Percentiles rank a stretch among this genome's conserved stretches.
Conservation (phyloP, 2,797 vertebrate species). For the Acrocephalus scirpaceus region DNA sequence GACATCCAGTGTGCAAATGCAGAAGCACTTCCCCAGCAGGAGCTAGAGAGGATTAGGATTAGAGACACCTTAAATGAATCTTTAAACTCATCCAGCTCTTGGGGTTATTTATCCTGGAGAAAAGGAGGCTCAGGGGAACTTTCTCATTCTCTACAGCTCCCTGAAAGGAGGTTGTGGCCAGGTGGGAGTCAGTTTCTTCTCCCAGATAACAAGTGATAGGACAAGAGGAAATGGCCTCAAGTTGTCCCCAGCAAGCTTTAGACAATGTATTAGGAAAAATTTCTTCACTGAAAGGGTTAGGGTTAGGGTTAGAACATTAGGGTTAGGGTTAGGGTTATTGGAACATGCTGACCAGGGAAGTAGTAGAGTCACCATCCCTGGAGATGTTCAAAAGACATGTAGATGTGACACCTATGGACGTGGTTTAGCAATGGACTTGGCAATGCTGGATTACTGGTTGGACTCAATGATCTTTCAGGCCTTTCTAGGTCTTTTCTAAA, state of each 20-base stretch:
- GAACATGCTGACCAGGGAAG: not conserved
- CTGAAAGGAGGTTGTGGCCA: not conserved
- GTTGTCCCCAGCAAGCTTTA: not conserved
- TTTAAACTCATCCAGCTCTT: not conserved
- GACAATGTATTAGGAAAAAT: not conserved
- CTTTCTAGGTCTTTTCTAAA: not conserved
- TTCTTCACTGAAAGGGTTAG: not conserved
- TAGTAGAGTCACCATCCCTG: not conserved
- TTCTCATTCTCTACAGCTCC: not conserved
- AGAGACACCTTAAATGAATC: not conserved
- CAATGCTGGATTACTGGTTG: not conserved
- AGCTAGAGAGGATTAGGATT: not conserved
- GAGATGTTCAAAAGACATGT: not conserved
- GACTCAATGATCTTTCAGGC: too few relatives aligned
- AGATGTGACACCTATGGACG: rapidly evolving
- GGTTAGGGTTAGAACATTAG: too few relatives aligned
- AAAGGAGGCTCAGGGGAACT: not conserved
- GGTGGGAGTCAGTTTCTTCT: not conserved
- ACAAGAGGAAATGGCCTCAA: not conserved
- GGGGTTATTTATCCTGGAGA: not conserved
- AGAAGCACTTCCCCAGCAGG: not conserved
- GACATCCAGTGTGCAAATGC: not conserved
- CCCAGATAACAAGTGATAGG: not conserved
- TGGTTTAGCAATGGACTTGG: not conserved
- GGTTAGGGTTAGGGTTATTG: too few relatives aligned